These are phyloP conservation scores for Aspiorhynchus laticeps DNA, from an alignment of 2,113 vertebrate species.

Conservation along the genomic window DNA sequence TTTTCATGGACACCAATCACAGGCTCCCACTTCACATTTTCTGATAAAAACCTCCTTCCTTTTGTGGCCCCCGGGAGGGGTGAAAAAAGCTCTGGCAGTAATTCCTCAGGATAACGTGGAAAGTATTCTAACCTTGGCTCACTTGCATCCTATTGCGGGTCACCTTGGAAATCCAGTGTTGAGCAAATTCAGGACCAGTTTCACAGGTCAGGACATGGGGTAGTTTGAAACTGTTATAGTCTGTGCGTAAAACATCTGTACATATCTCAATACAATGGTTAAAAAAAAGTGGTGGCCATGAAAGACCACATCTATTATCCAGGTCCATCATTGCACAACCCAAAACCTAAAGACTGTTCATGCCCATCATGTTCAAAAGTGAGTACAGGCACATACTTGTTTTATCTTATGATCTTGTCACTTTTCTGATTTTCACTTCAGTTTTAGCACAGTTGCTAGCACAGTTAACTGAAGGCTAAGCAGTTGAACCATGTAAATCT, in stretches of 20 bases:
- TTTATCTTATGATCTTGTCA: no score
- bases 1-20: not conserved
- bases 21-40: not conserved
- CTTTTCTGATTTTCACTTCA: no score
- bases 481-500: not conserved
- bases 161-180: slow-evolving; percentile 12
- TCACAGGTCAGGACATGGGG: not conserved
- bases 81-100: not conserved
- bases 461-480: not conserved
- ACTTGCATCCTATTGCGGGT: not conserved
- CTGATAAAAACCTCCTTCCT: not conserved
- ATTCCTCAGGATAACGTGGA: slow-evolving; percentile 21
- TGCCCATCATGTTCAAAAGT: not conserved
- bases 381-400: no score
- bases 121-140: slow-evolving; percentile 21
- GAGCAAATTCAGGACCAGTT: not conserved
- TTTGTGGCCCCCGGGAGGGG: not conserved
- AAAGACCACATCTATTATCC: not conserved
- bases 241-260: slow-evolving; percentile 1
- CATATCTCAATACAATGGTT: not conserved
- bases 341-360: not conserved
- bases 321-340: not conserved
- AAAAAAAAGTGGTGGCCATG: not conserved
- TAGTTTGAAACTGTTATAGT: not conserved
- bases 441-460: not conserved